These are phyloP conservation scores for Noctilio leporinus DNA, from an alignment of 2,113 vertebrate species.

Conservation along the genomic window DNA sequence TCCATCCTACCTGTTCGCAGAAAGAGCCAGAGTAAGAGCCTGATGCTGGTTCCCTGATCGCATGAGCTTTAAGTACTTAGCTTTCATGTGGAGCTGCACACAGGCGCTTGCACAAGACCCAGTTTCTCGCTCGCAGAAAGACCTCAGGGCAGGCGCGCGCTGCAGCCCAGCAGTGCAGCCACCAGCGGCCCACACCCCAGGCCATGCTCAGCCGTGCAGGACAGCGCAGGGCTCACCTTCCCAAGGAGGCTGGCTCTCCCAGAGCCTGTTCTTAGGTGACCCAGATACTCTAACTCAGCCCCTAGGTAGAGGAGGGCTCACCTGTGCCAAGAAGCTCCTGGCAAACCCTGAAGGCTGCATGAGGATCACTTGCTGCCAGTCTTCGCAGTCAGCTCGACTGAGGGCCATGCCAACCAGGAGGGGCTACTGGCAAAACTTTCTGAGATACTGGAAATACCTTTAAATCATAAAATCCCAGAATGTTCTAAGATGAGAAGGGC, in stretches of 20 bases:
- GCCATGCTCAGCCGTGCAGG: neutral
- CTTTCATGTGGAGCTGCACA: neutral
- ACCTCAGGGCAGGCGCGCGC: neutral
- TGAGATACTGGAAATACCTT: neutral
- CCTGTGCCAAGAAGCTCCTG: neutral
- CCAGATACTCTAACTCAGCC: neutral
- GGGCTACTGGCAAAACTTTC: neutral
- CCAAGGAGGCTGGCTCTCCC: neutral
- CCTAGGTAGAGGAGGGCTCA: neutral
- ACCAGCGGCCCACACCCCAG: rapidly evolving
- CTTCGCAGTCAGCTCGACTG: neutral
- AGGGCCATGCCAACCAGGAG: neutral
- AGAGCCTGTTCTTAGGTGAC: neutral
- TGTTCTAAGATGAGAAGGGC: neutral
- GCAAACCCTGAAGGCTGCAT: neutral
- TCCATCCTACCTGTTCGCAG: neutral
- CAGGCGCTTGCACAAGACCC: neutral
- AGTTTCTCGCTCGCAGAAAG: neutral
- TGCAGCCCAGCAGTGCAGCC: neutral
- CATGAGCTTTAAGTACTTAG: neutral
- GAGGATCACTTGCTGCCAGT: neutral
- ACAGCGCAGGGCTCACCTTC: neutral
- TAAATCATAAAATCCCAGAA: neutral
- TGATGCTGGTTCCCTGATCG: neutral
- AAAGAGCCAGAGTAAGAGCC: neutral